Conservation (phyloP, 2,888 invertebrate species). For the Latheticus oryzae region DNA sequence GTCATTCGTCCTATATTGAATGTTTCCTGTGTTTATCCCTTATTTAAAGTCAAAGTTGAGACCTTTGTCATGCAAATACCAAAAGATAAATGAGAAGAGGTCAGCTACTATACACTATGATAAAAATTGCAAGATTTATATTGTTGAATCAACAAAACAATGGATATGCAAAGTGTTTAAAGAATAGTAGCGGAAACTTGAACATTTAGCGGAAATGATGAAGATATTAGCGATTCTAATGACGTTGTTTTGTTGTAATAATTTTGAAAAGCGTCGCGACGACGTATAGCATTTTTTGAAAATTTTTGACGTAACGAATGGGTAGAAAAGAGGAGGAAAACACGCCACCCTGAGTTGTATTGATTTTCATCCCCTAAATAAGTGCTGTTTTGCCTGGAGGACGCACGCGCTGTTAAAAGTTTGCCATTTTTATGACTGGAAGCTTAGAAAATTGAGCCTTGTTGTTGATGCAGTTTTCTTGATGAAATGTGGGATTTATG, state of each 20-base stretch:
- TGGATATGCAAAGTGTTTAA: slow-evolving; percentile 27
- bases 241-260: slow-evolving; percentile 4
- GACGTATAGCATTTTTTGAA: too few relatives aligned
- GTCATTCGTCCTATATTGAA: slow-evolving; percentile 22
- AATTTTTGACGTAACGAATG: slow-evolving; percentile 27
- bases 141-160: slow-evolving; percentile 17
- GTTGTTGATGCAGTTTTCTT: too few relatives aligned
- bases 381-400: slow-evolving; percentile 19
- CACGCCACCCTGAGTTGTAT: slow-evolving; percentile 37
- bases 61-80: slow-evolving; percentile 29
- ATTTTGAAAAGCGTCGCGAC: too few relatives aligned
- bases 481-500: slow-evolving; percentile 19
- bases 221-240: slow-evolving; percentile 1
- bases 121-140: background rate
- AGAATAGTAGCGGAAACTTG: slow-evolving; percentile 35
- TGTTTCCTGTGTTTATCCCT: slow-evolving; percentile 23
- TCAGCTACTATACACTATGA: too few relatives aligned
- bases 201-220: slow-evolving; percentile 25
- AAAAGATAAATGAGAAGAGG: too few relatives aligned
- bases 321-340: slow-evolving; percentile 19
- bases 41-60: slow-evolving; percentile 4
- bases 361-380: slow-evolving; percentile 37
- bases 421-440: too few relatives aligned
- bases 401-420: too few relatives aligned
- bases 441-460: background rate